Percentiles rank a stretch among this genome's conserved stretches.
Conservation (phyloP, 2,888 invertebrate species). For the Diarsia rubi region DNA sequence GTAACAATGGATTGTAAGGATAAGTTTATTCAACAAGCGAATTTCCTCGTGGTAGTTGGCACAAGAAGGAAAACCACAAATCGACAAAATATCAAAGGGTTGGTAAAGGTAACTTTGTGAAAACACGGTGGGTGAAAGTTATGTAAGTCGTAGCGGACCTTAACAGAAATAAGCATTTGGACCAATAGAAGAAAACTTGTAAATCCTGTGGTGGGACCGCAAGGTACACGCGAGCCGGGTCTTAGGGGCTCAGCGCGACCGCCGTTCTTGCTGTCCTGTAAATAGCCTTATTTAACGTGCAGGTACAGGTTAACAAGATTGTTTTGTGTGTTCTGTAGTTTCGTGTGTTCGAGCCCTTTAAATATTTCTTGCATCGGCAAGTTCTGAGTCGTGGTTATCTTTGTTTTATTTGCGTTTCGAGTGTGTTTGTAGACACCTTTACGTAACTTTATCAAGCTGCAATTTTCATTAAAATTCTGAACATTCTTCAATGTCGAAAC, state of each 20-base stretch:
- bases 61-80: conserved; percentile 75
- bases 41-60: conserved; percentile 62
- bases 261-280: conserved; percentile 73
- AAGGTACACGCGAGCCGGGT: conserved; percentile 80
- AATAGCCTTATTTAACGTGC: conserved; percentile 73
- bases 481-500: not conserved
- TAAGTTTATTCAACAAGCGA: conserved; percentile 69
- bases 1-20: conserved; percentile 66
- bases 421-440: not conserved
- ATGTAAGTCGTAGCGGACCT: conserved; percentile 74
- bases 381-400: conserved; percentile 37
- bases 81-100: conserved; percentile 80
- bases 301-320: conserved; percentile 66
- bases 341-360: conserved; percentile 40
- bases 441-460: not conserved
- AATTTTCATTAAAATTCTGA: not conserved
- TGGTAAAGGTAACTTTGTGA: conserved; percentile 75
- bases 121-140: conserved; percentile 77
- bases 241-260: conserved; percentile 73
- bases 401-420: conserved; percentile 14
- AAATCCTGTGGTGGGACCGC: conserved; percentile 84
- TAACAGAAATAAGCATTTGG: conserved; percentile 83
- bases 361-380: conserved; percentile 57
- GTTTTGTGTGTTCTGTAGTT: conserved; percentile 63
- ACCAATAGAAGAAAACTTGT: conserved; percentile 87